Percentiles rank a stretch among this genome's conserved stretches.
Evolutionary conservation across 2,888 invertebrate genomes (phyloP).

Genomic region (Lasioglossum figueresi): DNA sequence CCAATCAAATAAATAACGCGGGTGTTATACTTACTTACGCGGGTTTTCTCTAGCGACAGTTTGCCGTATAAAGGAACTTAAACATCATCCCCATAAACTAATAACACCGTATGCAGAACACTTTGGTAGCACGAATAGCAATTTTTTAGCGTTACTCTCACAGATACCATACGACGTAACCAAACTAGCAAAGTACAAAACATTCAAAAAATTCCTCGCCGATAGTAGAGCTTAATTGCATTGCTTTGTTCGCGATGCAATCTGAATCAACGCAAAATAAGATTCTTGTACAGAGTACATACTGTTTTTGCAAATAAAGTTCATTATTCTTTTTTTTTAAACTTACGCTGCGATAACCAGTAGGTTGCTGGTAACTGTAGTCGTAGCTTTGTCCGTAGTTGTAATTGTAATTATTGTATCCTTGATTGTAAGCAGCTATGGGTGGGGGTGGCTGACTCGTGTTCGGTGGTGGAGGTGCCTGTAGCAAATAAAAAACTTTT

Average conservation of each 20-base stretch:
- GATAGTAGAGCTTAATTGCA: conserved; percentile 16
- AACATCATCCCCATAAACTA: conserved; percentile 43
- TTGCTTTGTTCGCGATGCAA: conserved; percentile 15
- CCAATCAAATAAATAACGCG: conserved; percentile 74
- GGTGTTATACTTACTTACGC: conserved; percentile 75
- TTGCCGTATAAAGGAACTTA: conserved; percentile 50
- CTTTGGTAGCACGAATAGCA: conserved; percentile 38
- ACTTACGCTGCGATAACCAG: conserved; percentile 82
- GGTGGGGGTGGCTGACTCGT: conserved; percentile 81
- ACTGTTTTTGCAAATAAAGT: background rate
- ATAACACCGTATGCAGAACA: conserved; percentile 47
- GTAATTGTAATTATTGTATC: conserved; percentile 81
- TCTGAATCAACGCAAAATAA: conserved; percentile 22
- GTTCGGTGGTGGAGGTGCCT: conserved; percentile 80
- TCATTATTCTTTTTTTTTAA: background rate
- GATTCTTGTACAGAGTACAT: conserved; percentile 21
- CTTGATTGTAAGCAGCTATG: conserved; percentile 77
- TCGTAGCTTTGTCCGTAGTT: conserved; percentile 79
- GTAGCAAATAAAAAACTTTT: background rate
- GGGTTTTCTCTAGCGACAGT: conserved; percentile 47
- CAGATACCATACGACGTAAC: conserved; percentile 31
- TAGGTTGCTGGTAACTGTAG: conserved; percentile 79
- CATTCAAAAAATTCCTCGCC: conserved; percentile 4
- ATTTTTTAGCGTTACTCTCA: conserved; percentile 36
- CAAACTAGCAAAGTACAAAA: conserved; percentile 20